These are phyloP conservation scores for Vulpes lagopus DNA, from an alignment of 2,113 vertebrate species.

Conservation along the genomic window DNA sequence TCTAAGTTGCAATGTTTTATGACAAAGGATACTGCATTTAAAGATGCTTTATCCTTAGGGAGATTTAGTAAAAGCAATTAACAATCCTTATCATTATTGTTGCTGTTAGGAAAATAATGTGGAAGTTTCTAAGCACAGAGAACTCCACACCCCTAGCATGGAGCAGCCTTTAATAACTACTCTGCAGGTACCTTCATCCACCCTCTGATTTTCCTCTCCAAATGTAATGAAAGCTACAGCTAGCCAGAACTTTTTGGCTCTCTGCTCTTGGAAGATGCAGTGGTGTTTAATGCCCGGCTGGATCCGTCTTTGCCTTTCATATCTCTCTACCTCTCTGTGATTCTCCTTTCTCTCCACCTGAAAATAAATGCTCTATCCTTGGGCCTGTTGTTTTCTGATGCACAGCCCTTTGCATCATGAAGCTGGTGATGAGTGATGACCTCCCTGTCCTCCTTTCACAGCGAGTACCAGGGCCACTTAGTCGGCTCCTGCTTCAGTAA, in stretches of 20 bases:
- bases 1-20: not conserved
- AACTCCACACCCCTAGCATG: not conserved
- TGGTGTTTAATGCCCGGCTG: not conserved
- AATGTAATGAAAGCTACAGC: slow-evolving; percentile 44
- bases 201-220: slow-evolving; percentile 25
- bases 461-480: not conserved
- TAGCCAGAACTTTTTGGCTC: slow-evolving; percentile 38
- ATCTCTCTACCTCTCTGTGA: not conserved
- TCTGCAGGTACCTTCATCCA: not conserved
- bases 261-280: slow-evolving; percentile 19
- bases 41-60: slow-evolving; percentile 9
- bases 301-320: not conserved
- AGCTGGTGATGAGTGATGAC: not conserved
- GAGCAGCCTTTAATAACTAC: not conserved
- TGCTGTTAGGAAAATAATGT: not conserved
- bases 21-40: not conserved
- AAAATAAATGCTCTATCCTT: slow-evolving; percentile 38
- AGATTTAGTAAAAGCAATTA: slow-evolving; percentile 7
- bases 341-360: slow-evolving; percentile 33
- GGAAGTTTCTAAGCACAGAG: not conserved
- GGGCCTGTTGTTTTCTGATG: not conserved
- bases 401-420: not conserved
- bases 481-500: slow-evolving; percentile 37
- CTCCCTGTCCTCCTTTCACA: slow-evolving; percentile 9
- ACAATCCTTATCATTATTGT: not conserved